Conservation (phyloP, 2,888 invertebrate genomes). For the Heliothis peltigera region DNA sequence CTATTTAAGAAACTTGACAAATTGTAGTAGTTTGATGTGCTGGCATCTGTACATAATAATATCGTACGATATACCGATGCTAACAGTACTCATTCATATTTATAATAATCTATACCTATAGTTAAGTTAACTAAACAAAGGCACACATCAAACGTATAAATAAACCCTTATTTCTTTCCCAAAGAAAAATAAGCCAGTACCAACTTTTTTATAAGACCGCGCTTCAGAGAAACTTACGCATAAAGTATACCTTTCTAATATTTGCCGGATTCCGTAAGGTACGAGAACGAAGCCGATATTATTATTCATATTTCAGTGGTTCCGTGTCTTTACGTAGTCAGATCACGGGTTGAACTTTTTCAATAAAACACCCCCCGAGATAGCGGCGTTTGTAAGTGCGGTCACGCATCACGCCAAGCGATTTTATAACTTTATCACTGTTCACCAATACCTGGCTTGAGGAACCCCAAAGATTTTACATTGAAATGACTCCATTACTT, state of each 20-base stretch:
- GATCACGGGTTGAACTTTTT: conserved; percentile 88
- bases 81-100: not conserved
- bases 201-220: conserved; percentile 41
- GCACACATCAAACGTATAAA: conserved; percentile 11
- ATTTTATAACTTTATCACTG: conserved; percentile 88
- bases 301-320: conserved; percentile 86
- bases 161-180: conserved; percentile 11
- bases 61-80: not conserved
- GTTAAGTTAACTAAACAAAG: conserved; percentile 18
- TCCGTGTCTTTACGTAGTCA: conserved; percentile 79
- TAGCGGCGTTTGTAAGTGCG: conserved; percentile 79
- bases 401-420: conserved; percentile 85
- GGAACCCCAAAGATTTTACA: conserved; percentile 60
- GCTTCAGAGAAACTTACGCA: conserved; percentile 47
- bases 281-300: conserved; percentile 67
- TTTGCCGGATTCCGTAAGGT: conserved; percentile 66
- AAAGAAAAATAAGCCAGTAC: not conserved
- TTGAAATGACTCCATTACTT: conserved; percentile 60
- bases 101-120: conserved; percentile 3
- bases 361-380: conserved; percentile 87
- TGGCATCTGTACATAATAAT: too few species aligned
- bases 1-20: too few species aligned
- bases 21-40: too few species aligned
- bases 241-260: conserved; percentile 66
- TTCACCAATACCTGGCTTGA: conserved; percentile 75